These are phyloP conservation scores for Tyrannus savana DNA, from an alignment of 2,113 vertebrate genomes.

Conservation along the genomic window DNA sequence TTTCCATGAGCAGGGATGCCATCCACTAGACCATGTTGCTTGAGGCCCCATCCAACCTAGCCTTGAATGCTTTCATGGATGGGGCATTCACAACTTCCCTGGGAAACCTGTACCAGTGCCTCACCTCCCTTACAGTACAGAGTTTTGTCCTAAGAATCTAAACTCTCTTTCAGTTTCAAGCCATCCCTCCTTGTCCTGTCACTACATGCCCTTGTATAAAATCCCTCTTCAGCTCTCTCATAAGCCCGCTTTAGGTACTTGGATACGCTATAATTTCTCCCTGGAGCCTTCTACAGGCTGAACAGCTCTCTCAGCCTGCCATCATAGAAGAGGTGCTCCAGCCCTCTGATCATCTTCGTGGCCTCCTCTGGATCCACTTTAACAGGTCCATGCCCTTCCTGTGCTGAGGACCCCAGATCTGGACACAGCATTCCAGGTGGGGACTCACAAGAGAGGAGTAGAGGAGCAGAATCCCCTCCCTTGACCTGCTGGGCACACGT, in stretches of 20 bases:
- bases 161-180: not conserved
- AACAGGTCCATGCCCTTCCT: not conserved
- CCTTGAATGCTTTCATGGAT: not conserved
- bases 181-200: not conserved
- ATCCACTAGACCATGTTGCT: not conserved
- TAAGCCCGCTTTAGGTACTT: not conserved
- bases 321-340: not conserved
- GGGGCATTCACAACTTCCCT: not conserved
- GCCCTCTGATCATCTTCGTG: not conserved
- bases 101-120: not conserved
- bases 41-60: not conserved
- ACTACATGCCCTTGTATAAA: not conserved
- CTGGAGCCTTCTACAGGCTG: not conserved
- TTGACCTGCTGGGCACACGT: accelerated
- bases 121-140: not conserved
- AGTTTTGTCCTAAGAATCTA: not conserved
- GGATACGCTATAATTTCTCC: not conserved
- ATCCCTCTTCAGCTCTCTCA: not conserved
- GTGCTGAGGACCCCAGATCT: not conserved
- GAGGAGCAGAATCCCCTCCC: not conserved
- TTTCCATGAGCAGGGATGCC: not conserved
- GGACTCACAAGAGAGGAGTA: not conserved
- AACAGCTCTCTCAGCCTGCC: not conserved
- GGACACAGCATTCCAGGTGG: not conserved
- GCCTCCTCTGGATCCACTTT: not conserved